Percentiles rank a stretch among this genome's conserved stretches.
These are phyloP conservation scores for Diceros bicornis DNA, from an alignment of 2,797 vertebrate species.

Conservation along the genomic window DNA sequence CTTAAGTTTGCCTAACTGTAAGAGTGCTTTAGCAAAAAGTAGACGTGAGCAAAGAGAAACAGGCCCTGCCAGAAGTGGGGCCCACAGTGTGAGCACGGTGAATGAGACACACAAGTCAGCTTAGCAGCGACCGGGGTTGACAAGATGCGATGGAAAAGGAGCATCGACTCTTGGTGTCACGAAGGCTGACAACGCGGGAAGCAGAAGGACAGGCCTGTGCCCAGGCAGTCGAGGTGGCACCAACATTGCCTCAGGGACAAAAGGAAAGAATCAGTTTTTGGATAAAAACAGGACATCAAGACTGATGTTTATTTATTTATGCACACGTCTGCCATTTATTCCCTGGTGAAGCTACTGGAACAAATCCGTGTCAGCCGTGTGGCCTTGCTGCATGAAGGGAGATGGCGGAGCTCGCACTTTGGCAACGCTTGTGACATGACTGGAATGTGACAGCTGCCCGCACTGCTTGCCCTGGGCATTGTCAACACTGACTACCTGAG, in stretches of 20 bases:
- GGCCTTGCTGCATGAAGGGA: background rate
- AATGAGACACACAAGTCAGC: background rate
- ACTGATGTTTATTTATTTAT: background rate
- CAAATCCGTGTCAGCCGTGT: rapidly evolving
- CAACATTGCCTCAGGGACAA: background rate
- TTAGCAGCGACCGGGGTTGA: background rate
- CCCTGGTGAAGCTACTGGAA: background rate
- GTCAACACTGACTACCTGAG: background rate
- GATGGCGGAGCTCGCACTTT: rapidly evolving
- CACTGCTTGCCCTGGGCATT: rapidly evolving
- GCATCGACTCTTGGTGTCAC: background rate
- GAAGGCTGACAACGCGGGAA: rapidly evolving
- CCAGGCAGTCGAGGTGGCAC: rapidly evolving
- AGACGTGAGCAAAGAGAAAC: background rate
- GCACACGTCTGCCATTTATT: background rate
- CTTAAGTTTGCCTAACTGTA: background rate
- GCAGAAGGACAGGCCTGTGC: background rate
- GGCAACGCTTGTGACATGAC: rapidly evolving
- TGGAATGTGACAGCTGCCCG: background rate
- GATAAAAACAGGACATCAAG: background rate
- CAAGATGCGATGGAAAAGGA: rapidly evolving
- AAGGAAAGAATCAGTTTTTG: background rate
- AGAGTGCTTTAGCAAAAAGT: background rate
- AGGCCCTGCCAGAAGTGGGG: background rate
- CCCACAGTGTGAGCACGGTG: background rate